Base-by-base conservation (phyloP, 2,113 vertebrate species). In the Rhabdomys dilectus region DNA sequence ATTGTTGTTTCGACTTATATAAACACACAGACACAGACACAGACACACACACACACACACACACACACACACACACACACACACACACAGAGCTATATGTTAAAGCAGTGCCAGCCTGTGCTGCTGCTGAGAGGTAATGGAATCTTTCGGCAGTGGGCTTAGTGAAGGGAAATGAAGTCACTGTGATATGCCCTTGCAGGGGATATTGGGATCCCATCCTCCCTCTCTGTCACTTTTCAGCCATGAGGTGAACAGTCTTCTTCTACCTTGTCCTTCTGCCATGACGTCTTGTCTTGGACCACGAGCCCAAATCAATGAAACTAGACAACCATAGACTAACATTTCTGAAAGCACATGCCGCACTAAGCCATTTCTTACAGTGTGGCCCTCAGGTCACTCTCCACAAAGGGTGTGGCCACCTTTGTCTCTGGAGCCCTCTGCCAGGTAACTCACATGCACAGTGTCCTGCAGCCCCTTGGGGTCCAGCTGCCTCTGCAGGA, bases 401-500 rank as follows among this genome's bases (percentile, higher is more conserved):
- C 22, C 24, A 42, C 42, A 56, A 48, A 7, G 58, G 19, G 17
- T 24, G 13, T 24, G 24, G 66, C 8, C 42, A 13, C n/a, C 29
- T 39, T 66, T 9, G 3, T 17, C 48, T 77, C 58, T 58, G 26
- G 8, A 0, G 9, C 10, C 39, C 45, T 31, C 12, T 2, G 0
- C 36, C 15, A 17, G 10, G 11, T 17, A 12, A 96, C 97, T 97
- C 92, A 98, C 96, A 0, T 98, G 98, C 36, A 98, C 97, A 53
- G 84, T 95, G 48, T 97, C 98, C 85, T 97, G 97, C 17, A 98
- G 96, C 3, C 97, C 95, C 73, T n/a, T 94, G 51, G 97, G 98
- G 70, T 98, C 97, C 93, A 97, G 77, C 77, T 97, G 96, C 66
- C 95, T 91, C 70, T 97, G 88, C 96, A 98, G 29, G 64, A 98